Evolutionary conservation across 2,113 vertebrate genomes (phyloP).

Genomic region (Barnardius zonarius): DNA sequence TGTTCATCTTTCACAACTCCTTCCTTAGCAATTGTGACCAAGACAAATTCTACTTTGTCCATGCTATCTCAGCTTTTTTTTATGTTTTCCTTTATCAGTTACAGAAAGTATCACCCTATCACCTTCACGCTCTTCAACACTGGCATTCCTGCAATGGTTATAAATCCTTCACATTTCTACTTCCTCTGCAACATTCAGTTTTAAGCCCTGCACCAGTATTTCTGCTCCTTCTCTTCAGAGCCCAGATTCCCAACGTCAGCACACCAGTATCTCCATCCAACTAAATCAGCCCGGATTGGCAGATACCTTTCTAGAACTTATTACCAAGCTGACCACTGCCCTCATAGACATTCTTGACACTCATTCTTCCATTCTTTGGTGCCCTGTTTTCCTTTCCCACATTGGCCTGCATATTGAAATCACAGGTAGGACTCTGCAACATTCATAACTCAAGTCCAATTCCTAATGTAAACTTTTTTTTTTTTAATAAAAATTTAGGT

Average conservation of each 20-base stretch:
- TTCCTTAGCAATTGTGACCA: background rate
- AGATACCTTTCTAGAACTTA: background rate
- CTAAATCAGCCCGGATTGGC: background rate
- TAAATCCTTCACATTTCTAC: rapidly evolving
- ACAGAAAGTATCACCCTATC: background rate
- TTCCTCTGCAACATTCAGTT: background rate
- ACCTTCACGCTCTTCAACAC: background rate
- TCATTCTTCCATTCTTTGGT: background rate
- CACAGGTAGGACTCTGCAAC: background rate
- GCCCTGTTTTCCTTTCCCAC: background rate
- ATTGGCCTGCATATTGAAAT: background rate
- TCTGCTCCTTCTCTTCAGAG: background rate
- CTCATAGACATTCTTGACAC: background rate
- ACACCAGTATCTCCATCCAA: background rate
- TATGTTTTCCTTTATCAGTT: background rate
- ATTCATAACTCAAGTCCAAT: background rate
- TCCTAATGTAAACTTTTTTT: background rate
- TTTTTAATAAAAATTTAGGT: background rate
- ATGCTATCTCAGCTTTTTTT: background rate
- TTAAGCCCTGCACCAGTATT: background rate
- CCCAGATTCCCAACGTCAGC: background rate
- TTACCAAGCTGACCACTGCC: background rate
- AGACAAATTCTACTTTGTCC: background rate
- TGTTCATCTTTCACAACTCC: background rate
- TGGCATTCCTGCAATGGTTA: background rate